These are phyloP conservation scores for Rafetus swinhoei DNA, from an alignment of 2,113 vertebrate species.

Conservation along the genomic window DNA sequence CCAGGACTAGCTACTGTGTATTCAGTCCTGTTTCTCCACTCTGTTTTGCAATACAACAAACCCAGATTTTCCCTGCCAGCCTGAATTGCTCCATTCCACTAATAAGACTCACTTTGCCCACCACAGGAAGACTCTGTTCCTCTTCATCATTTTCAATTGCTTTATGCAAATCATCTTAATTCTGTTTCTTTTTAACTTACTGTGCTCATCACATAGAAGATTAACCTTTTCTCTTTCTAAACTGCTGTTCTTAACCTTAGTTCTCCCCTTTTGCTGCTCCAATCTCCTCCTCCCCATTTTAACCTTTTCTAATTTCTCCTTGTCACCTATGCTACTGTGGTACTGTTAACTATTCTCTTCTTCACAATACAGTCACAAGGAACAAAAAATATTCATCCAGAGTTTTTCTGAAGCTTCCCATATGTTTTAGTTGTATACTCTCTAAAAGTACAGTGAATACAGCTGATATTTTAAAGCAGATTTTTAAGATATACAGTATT, in stretches of 20 bases:
- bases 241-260: fast-evolving
- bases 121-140: not conserved
- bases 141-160: not conserved
- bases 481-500: not conserved
- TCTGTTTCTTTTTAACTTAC: fast-evolving
- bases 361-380: not conserved
- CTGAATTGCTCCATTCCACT: not conserved
- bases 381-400: not conserved
- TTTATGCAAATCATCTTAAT: not conserved
- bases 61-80: not conserved
- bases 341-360: not conserved
- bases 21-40: fast-evolving
- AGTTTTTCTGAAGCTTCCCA: not conserved
- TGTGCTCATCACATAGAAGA: not conserved
- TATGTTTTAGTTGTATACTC: not conserved
- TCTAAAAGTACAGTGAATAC: not conserved
- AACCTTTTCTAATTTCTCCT: not conserved
- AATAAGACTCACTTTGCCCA: not conserved
- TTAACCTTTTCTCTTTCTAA: not conserved
- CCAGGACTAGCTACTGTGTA: fast-evolving
- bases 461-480: not conserved
- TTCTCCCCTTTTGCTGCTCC: not conserved
- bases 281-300: fast-evolving
- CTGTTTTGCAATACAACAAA: not conserved
- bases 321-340: not conserved